Evolutionary conservation across 37 sponge, comb jelly and placozoan genomes (phyloP), one percentile per base, ranked within the genome.

Genomic region (Chondrosia reniformis): DNA sequence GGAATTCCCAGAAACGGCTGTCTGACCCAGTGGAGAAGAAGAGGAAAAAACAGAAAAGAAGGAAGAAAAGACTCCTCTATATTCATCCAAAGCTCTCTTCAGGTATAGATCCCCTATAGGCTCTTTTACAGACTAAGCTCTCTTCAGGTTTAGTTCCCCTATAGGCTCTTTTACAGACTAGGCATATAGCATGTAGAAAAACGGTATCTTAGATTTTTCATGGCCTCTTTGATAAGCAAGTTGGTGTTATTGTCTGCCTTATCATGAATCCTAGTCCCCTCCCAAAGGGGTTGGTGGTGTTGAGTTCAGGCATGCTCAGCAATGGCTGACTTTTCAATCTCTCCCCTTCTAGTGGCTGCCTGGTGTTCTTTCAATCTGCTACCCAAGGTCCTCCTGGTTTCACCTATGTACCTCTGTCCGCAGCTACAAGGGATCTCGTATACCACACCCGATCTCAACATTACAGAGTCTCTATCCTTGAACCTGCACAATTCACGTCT

Each of bases 281-380:
- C 66, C 36, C 66, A 64, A 19, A 32, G 7, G 33, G 66, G 66
- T 36, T 64, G 33, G 33, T 64, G 66, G 2, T 64, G 31, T 2
- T 64, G 34, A 7, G 66, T 28, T 36, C 36, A 64, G 34, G 36
- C 66, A 64, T 64, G 66, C 7, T 64, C 66, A 34, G 66, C 66
- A 64, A 10, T 13, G 28, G 37, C 75, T 45, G 33, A 74, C 62
- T 77, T 77, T 27, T 77, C 62, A 7, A 5, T 56, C 42, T 77
- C 78, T 37, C 78, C 78, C 22, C 63, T 32, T 77, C 63, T 56
- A 8, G 62, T 77, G 34, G 78, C 78, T n/a, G 78, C 41, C 38
- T 77, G 34, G 43, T 77, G 78, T 27, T 77, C 78, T 36, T 77
- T 77, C 42, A 77, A 2, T 4, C 78, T 25, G 45, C 31, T 62